Conservation (phyloP, 2,888 invertebrate species). For the Notodonta ziczac region DNA sequence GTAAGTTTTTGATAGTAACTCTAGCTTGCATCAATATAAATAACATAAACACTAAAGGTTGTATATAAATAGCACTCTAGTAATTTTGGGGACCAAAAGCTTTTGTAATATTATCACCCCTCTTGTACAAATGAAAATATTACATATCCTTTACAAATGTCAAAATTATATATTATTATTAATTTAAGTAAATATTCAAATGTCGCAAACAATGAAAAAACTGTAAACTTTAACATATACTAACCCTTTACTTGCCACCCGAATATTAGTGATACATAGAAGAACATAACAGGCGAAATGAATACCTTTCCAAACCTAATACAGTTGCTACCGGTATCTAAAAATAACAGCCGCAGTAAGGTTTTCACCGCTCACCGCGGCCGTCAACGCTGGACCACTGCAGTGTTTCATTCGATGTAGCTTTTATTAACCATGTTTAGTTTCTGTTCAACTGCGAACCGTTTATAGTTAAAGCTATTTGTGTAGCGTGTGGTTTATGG, state of each 20-base stretch:
- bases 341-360: conserved; percentile 33
- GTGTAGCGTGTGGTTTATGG: neutral
- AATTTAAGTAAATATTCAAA: no score
- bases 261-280: neutral
- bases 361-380: conserved; percentile 23
- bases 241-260: neutral
- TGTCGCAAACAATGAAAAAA: neutral
- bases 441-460: neutral
- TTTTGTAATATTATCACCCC: no score
- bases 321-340: conserved; percentile 24
- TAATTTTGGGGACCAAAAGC: no score
- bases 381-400: conserved; percentile 34
- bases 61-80: no score
- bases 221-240: neutral
- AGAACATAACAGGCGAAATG: neutral
- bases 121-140: no score
- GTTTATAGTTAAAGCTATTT: neutral
- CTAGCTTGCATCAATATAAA: no score
- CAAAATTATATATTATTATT: no score
- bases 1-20: no score
- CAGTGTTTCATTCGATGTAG: conserved; percentile 21
- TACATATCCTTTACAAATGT: no score
- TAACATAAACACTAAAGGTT: no score
- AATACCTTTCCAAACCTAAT: neutral
- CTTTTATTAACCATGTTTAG: conserved; percentile 3